Evolutionary conservation across 2,888 invertebrate genomes (phyloP).

Genomic region (Folsomia manolachei): DNA sequence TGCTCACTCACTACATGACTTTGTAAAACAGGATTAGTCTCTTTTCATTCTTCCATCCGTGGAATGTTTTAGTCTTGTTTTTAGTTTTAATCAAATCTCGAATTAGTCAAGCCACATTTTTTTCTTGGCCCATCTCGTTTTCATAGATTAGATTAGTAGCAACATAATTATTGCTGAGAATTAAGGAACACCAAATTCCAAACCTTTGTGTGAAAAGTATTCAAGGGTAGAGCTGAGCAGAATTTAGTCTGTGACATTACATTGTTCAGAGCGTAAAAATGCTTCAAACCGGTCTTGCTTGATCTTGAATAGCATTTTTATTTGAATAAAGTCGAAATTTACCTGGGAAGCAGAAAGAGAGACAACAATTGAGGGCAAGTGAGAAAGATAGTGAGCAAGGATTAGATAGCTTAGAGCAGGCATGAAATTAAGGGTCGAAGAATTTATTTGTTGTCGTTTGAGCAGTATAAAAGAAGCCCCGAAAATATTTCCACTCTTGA

Average conservation of each 20-base stretch:
- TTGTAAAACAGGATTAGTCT: neutral
- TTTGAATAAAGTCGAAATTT: neutral
- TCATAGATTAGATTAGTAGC: too few relatives aligned
- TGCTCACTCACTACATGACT: too few relatives aligned
- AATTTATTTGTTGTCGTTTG: neutral
- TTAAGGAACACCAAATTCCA: too few relatives aligned
- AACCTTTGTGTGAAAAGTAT: too few relatives aligned
- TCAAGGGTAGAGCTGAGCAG: neutral
- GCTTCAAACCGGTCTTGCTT: neutral
- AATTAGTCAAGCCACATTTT: neutral
- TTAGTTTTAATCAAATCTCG: neutral
- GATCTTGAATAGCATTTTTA: neutral
- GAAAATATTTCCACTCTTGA: neutral
- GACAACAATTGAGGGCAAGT: too few relatives aligned
- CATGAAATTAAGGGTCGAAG: conserved; percentile 1
- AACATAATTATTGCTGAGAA: too few relatives aligned
- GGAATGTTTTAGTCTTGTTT: neutral
- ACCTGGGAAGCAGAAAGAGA: neutral
- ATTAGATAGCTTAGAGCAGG: too few relatives aligned
- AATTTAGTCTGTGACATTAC: neutral
- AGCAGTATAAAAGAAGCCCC: neutral
- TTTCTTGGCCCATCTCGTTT: too few relatives aligned
- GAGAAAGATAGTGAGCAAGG: too few relatives aligned
- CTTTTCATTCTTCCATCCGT: neutral
- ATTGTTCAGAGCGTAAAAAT: neutral